phyloP scores from a whole-genome alignment of 2,888 invertebrate genomes.

The Arrhopalites spinosus region DNA sequence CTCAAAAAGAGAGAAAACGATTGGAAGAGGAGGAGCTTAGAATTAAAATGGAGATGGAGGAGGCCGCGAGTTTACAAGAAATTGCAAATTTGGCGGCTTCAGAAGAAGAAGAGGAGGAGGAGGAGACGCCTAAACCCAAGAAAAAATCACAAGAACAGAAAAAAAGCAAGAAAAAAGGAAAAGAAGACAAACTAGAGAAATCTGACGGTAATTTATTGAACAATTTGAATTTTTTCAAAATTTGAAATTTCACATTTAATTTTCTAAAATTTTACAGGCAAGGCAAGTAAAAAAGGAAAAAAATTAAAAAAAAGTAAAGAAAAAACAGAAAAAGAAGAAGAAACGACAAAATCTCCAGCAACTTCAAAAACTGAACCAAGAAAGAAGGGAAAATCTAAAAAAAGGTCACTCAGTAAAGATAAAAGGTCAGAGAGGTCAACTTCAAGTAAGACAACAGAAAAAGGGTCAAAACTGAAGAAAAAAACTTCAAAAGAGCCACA shows the following conservation, averaged over 20 bases:
- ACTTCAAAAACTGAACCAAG: too few relatives aligned
- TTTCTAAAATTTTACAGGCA: too few relatives aligned
- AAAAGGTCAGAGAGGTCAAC: too few relatives aligned
- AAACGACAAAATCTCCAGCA: too few relatives aligned
- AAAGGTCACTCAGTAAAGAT: too few relatives aligned
- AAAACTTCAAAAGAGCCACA: background rate
- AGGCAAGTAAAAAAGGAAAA: constrained; percentile 1
- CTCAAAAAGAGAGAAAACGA: background rate
- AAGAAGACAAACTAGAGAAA: background rate
- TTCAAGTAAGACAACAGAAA: background rate
- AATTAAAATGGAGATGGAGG: background rate
- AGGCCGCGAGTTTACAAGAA: too few relatives aligned
- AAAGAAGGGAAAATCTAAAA: background rate
- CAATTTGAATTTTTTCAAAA: too few relatives aligned
- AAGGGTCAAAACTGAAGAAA: background rate
- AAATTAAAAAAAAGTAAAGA: background rate
- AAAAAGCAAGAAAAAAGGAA: constrained; percentile 1
- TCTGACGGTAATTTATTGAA: background rate
- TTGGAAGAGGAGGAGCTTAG: constrained; percentile 5
- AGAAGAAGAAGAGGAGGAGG: constrained; percentile 6
- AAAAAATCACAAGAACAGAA: background rate
- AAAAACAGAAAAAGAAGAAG: background rate
- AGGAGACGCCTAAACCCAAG: constrained; percentile 12
- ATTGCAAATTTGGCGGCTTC: background rate
- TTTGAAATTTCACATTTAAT: too few relatives aligned